Evolutionary conservation across 2,113 vertebrate genomes (phyloP).

Genomic region (Aphelocoma coerulescens): DNA sequence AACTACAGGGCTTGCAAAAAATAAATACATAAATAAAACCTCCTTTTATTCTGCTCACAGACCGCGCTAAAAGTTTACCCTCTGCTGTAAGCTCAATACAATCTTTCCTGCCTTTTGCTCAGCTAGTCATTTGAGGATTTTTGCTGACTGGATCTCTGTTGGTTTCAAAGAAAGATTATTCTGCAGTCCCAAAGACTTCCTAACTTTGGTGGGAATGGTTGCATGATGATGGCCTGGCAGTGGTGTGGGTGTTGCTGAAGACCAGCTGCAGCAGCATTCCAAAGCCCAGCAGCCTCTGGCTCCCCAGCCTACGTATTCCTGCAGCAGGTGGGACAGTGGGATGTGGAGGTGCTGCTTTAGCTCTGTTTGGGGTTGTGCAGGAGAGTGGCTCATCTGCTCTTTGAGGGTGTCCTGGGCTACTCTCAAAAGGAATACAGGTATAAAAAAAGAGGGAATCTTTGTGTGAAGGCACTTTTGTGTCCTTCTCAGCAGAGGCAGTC

Average conservation of each 20-base stretch:
- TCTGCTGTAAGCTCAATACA: neutral
- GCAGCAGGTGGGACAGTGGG: neutral
- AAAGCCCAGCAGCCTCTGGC: neutral
- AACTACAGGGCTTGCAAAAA: neutral
- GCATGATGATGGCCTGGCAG: neutral
- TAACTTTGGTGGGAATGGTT: neutral
- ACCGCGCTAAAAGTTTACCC: neutral
- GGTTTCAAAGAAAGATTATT: neutral
- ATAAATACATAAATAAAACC: neutral
- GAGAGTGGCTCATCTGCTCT: neutral
- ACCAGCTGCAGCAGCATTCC: neutral
- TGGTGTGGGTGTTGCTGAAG: neutral
- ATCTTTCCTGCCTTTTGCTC: neutral
- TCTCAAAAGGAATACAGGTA: neutral
- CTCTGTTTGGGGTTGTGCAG: neutral
- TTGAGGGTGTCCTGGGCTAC: neutral
- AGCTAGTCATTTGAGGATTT: neutral
- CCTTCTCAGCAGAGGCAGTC: neutral
- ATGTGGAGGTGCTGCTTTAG: neutral
- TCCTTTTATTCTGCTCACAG: neutral
- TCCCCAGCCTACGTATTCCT: neutral
- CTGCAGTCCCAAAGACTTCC: neutral
- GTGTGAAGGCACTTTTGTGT: neutral
- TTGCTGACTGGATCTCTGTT: fast-evolving
- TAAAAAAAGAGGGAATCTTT: neutral